Evolutionary conservation across 1,140 invertebrate species (phyloP).

Genomic region (Cydia strobilella): DNA sequence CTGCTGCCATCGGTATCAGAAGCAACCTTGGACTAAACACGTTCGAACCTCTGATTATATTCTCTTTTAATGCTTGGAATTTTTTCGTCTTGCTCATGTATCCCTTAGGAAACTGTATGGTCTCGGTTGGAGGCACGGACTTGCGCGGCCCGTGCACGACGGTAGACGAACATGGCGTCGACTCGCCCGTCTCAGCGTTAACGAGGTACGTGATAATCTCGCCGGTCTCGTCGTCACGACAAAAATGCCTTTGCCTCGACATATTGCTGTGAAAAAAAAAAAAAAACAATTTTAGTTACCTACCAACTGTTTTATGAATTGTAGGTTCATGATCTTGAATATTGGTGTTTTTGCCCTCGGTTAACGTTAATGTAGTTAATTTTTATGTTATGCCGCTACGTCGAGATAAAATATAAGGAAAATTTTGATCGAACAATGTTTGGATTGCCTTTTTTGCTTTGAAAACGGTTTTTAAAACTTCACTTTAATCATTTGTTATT

Average conservation of each 20-base stretch:
- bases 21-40: conserved; percentile 59
- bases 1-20: conserved; percentile 56
- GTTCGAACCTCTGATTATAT: conserved; percentile 63
- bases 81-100: conserved; percentile 57
- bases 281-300: neutral
- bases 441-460: neutral
- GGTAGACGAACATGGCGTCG: conserved; percentile 12
- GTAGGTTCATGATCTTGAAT: neutral
- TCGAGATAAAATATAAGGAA: neutral
- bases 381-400: neutral
- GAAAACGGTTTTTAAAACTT: neutral
- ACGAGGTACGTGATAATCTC: conserved; percentile 60
- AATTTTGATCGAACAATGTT: neutral
- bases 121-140: conserved; percentile 32
- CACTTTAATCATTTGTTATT: neutral
- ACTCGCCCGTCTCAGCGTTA: conserved; percentile 68
- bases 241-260: conserved; percentile 46
- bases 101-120: conserved; percentile 53
- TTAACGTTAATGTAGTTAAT: neutral
- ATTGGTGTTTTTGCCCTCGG: neutral
- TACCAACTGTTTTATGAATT: neutral
- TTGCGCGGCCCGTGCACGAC: neutral
- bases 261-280: conserved; percentile 37
- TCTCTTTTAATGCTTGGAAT: conserved; percentile 59
- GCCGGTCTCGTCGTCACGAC: conserved; percentile 63